Conservation (phyloP, 2,113 vertebrate genomes). For the Maccullochella peelii region DNA sequence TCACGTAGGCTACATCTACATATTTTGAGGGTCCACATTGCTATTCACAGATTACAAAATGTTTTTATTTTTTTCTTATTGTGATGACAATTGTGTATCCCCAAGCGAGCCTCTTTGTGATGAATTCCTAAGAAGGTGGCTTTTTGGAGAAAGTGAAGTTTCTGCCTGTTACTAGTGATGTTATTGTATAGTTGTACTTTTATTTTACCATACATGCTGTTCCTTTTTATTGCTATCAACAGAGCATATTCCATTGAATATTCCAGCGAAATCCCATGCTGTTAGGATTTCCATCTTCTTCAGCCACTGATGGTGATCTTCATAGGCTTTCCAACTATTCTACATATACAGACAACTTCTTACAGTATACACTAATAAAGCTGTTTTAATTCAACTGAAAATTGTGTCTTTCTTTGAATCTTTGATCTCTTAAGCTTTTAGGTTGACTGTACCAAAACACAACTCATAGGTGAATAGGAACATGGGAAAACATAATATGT, state of each 20-base stretch:
- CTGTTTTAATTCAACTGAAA: slow-evolving; percentile 87
- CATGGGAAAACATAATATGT: neutral
- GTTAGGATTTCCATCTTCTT: slow-evolving; percentile 89
- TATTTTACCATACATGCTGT: slow-evolving; percentile 68
- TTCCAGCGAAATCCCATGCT: no score
- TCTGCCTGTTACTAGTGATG: slow-evolving; percentile 77
- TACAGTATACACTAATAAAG: slow-evolving; percentile 95
- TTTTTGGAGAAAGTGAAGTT: slow-evolving; percentile 76
- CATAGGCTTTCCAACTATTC: slow-evolving; percentile 87
- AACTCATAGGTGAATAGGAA: no score
- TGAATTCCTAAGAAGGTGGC: slow-evolving; percentile 23
- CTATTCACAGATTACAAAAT: slow-evolving; percentile 44
- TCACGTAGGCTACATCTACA: slow-evolving; percentile 17
- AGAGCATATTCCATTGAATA: slow-evolving; percentile 87
- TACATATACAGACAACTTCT: slow-evolving; percentile 90
- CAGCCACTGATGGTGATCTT: slow-evolving; percentile 82
- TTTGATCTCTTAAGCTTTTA: neutral
- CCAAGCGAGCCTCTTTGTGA: slow-evolving; percentile 47
- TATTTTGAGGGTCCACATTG: slow-evolving; percentile 47
- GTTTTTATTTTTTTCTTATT: slow-evolving; percentile 51
- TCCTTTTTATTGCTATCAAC: slow-evolving; percentile 64
- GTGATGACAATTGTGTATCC: slow-evolving; percentile 77
- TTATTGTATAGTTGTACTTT: slow-evolving; percentile 77
- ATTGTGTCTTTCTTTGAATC: neutral
- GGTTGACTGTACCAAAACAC: neutral